These are phyloP conservation scores for Oreochromis grahami DNA, from an alignment of 2,797 vertebrate genomes.

Conservation along the genomic window DNA sequence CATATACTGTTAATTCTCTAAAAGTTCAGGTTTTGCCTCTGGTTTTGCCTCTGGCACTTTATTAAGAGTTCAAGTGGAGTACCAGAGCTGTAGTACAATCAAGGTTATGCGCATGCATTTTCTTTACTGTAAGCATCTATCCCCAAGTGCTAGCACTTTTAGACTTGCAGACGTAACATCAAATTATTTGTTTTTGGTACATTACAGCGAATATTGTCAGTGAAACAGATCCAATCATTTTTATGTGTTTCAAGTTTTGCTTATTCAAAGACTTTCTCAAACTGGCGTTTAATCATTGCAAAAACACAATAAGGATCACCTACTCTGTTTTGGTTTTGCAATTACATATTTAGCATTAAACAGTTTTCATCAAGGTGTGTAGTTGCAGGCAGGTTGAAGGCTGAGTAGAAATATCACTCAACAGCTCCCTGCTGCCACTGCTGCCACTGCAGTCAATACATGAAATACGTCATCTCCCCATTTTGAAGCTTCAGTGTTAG, in stretches of 20 bases:
- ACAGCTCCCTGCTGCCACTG: not conserved
- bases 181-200: not conserved
- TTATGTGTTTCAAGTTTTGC: not conserved
- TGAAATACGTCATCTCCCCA: not conserved
- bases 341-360: not conserved
- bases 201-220: not conserved
- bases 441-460: not conserved
- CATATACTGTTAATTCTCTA: not conserved
- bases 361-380: not conserved
- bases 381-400: not conserved
- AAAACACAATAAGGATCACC: not conserved
- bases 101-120: not conserved
- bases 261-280: not conserved
- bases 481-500: not conserved
- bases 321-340: not conserved
- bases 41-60: not conserved
- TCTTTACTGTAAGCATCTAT: not conserved
- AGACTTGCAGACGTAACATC: not conserved
- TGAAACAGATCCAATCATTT: not conserved
- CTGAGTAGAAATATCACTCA: not conserved
- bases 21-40: not conserved
- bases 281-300: not conserved
- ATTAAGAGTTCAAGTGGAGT: conserved; percentile 38
- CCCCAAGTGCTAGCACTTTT: not conserved
- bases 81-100: not conserved